phyloP scores from a whole-genome alignment of 2,888 invertebrate genomes.

The Ornithoptera priamus region DNA sequence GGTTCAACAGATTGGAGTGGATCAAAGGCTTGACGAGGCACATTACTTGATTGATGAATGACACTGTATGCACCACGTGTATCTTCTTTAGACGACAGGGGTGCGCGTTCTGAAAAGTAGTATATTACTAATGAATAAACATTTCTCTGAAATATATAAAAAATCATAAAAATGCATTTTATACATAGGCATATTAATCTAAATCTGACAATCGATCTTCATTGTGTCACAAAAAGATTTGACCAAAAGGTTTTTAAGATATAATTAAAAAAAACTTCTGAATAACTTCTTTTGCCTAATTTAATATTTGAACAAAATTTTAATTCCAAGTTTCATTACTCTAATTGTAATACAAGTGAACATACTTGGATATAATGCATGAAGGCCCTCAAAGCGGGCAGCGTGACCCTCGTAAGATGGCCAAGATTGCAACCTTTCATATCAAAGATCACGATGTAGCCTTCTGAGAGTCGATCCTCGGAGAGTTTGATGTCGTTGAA shows the following conservation, averaged over 20 bases:
- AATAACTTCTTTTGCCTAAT: no score
- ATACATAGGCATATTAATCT: no score
- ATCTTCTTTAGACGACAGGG: slow-evolving; percentile 83
- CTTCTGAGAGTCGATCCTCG: slow-evolving; percentile 79
- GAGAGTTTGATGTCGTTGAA: slow-evolving; percentile 83
- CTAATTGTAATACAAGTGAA: slow-evolving; percentile 17
- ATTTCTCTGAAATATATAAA: not conserved
- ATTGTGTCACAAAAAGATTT: no score
- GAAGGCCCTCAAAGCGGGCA: slow-evolving; percentile 82
- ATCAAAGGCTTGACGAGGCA: slow-evolving; percentile 83
- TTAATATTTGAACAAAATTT: not conserved
- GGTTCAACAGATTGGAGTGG: slow-evolving; percentile 80
- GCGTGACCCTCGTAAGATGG: slow-evolving; percentile 82
- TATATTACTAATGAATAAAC: no score
- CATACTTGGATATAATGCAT: slow-evolving; percentile 84
- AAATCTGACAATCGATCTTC: no score
- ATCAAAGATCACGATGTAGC: slow-evolving; percentile 83
- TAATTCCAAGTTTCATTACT: not conserved
- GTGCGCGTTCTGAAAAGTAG: slow-evolving; percentile 80
- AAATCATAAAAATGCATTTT: not conserved
- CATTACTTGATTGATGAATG: slow-evolving; percentile 85
- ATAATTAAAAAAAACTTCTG: no score
- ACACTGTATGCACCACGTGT: slow-evolving; percentile 83
- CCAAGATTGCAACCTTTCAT: slow-evolving; percentile 84
- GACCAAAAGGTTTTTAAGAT: no score